Percentiles rank a stretch among this genome's conserved stretches.
These are phyloP conservation scores for Lordiphosa clarofinis DNA, from an alignment of 1,140 invertebrate species.

Conservation along the genomic window DNA sequence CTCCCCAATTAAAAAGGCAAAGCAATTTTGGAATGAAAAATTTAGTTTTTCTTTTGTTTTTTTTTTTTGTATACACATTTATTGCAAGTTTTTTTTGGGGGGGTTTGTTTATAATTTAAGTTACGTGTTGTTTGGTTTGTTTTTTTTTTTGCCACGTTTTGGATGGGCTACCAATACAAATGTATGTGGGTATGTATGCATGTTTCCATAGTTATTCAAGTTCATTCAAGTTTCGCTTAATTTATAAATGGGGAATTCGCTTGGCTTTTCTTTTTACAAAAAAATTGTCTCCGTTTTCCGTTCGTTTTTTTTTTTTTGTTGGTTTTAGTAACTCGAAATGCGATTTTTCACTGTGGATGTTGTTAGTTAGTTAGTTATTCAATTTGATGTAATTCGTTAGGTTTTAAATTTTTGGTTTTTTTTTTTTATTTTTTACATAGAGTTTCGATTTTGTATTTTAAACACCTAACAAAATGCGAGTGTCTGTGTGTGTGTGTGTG, in stretches of 20 bases:
- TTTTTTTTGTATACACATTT: conserved; percentile 73
- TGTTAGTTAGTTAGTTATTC: conserved; percentile 12
- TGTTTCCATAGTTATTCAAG: conserved; percentile 37
- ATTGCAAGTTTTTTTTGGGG: conserved; percentile 53
- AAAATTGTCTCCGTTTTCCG: conserved; percentile 29
- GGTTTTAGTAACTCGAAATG: conserved; percentile 39
- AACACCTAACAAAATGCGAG: conserved; percentile 62
- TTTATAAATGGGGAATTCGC: conserved; percentile 48
- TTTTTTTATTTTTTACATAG: conserved; percentile 14
- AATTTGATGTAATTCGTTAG: conserved; percentile 18
- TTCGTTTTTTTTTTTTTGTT: conserved; percentile 20
- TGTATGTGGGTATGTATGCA: too few species aligned
- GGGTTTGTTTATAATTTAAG: conserved; percentile 66
- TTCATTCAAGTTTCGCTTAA: conserved; percentile 29
- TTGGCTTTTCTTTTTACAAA: conserved; percentile 36
- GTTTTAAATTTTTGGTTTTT: conserved; percentile 26
- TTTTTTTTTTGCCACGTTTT: conserved; percentile 35
- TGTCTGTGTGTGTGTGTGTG: conserved; percentile 28
- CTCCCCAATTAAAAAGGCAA: too few species aligned
- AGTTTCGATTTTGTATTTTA: conserved; percentile 32
- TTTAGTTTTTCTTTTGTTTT: background rate
- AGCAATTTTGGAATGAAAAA: too few species aligned
- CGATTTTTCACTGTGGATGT: conserved; percentile 43
- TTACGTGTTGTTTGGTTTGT: conserved; percentile 72
- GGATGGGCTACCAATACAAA: conserved; percentile 55